Conservation (phyloP, 2,888 invertebrate genomes). For the Caenorhabditis sulstoni region DNA sequence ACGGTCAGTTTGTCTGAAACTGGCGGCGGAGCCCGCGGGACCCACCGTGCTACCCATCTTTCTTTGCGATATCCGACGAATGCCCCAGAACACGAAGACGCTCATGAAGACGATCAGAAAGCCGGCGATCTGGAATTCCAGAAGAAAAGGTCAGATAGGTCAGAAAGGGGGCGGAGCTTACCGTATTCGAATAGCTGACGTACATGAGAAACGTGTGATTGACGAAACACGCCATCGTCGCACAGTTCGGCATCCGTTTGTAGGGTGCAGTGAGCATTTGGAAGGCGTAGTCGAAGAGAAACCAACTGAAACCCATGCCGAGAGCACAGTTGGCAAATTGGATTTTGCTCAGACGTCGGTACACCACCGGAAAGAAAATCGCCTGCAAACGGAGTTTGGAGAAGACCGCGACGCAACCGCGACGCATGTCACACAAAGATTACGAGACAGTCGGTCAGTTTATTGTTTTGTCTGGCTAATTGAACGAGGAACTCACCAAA, state of each 20-base stretch:
- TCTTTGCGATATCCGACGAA: conserved; percentile 28
- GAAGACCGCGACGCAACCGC: too few relatives aligned
- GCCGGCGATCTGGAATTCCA: conserved; percentile 41
- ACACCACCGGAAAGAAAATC: conserved; percentile 46
- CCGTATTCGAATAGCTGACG: conserved; percentile 54
- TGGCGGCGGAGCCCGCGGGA: background rate
- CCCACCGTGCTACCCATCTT: conserved; percentile 25
- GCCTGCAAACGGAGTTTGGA: conserved; percentile 23
- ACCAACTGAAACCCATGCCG: conserved; percentile 35
- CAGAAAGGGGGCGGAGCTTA: background rate
- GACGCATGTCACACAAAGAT: too few relatives aligned
- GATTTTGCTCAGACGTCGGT: conserved; percentile 45
- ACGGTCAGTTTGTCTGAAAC: background rate
- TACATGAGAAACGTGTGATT: conserved; percentile 37
- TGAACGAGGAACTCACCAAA: conserved; percentile 47
- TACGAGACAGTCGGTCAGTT: too few relatives aligned
- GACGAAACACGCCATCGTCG: conserved; percentile 51
- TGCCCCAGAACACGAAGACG: conserved; percentile 32
- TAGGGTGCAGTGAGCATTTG: conserved; percentile 47
- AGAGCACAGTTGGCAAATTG: conserved; percentile 36
- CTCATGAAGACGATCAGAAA: conserved; percentile 39
- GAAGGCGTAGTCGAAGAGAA: conserved; percentile 44
- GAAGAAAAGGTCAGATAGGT: too few relatives aligned
- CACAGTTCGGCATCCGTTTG: conserved; percentile 43
- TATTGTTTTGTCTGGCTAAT: too few relatives aligned